These are phyloP conservation scores for Climacteris rufus DNA, from an alignment of 2,113 vertebrate species.

Conservation along the genomic window DNA sequence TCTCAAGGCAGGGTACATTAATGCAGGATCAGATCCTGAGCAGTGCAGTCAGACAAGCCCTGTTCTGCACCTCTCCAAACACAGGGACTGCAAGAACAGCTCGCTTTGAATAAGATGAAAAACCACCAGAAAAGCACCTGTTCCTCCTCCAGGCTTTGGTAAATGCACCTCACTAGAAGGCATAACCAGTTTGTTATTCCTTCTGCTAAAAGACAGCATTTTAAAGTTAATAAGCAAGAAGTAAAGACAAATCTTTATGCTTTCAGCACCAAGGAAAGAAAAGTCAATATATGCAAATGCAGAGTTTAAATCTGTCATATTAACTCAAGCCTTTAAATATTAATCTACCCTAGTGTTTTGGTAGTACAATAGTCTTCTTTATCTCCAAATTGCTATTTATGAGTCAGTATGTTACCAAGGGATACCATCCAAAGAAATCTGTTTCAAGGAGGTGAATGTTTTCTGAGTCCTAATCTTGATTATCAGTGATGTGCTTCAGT, in stretches of 20 bases:
- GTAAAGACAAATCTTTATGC: background rate
- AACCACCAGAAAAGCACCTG: background rate
- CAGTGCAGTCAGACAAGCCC: background rate
- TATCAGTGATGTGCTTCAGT: background rate
- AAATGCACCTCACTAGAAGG: background rate
- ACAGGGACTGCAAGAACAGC: background rate
- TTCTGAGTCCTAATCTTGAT: background rate
- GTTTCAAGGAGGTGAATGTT: background rate
- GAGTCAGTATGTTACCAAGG: background rate
- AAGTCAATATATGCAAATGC: background rate
- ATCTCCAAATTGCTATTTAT: background rate
- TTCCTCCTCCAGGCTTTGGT: background rate
- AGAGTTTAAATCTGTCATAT: background rate
- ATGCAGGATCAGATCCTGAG: background rate
- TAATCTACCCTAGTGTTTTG: background rate
- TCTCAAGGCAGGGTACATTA: background rate
- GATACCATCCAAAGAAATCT: background rate
- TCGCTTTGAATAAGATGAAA: background rate
- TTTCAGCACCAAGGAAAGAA: background rate
- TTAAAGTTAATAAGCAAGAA: background rate
- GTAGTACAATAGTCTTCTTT: background rate
- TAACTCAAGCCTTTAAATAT: background rate
- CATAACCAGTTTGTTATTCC: background rate
- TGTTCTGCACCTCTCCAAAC: background rate
- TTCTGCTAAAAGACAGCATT: background rate